Percentiles rank a stretch among this genome's conserved stretches.
These are phyloP conservation scores for Coracopsis vasa DNA, from an alignment of 2,113 vertebrate species.

Conservation along the genomic window DNA sequence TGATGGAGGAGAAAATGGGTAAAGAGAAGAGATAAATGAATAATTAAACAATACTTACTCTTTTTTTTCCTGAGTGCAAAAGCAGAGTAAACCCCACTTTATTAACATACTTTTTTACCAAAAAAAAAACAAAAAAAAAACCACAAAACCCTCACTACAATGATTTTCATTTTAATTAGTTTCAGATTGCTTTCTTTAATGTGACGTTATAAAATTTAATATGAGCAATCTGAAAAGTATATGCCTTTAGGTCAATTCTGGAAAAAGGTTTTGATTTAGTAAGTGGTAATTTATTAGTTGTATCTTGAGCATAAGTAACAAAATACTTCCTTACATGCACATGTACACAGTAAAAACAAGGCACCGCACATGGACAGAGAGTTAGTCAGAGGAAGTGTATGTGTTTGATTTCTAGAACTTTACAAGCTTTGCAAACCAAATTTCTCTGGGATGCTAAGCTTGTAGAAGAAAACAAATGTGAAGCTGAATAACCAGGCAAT, in stretches of 20 bases:
- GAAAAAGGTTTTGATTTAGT: background rate
- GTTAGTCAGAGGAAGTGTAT: background rate
- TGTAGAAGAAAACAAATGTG: background rate
- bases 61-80: background rate
- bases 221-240: background rate
- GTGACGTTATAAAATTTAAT: background rate
- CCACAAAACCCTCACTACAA: accelerated
- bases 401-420: background rate
- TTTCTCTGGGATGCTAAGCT: background rate
- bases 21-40: background rate
- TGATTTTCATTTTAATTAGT: background rate
- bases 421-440: background rate
- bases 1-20: background rate
- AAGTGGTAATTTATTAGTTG: background rate
- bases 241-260: background rate
- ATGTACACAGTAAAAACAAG: background rate
- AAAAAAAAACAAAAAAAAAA: background rate
- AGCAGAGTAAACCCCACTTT: background rate
- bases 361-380: background rate
- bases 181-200: background rate
- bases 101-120: background rate
- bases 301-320: background rate
- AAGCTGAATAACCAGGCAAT: background rate
- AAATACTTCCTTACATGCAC: background rate
- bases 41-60: background rate